Evolutionary conservation across 1,140 invertebrate species (phyloP).

Genomic region (Drosophila bipectinata): DNA sequence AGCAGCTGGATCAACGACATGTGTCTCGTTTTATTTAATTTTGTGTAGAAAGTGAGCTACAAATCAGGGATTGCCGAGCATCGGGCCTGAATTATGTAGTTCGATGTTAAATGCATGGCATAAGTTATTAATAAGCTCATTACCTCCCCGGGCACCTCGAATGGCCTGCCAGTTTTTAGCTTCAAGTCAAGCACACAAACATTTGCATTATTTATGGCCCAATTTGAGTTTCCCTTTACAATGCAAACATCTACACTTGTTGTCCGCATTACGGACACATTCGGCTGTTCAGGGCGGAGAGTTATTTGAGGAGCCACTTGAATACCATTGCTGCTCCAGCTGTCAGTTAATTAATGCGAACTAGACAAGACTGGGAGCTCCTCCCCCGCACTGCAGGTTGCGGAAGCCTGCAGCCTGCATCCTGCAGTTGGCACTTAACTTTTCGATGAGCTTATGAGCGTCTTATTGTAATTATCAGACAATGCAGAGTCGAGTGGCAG

Average conservation of each 20-base stretch:
- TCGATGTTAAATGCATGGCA: not conserved
- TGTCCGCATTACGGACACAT: slow-evolving; percentile 8
- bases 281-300: slow-evolving; percentile 8
- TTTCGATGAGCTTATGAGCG: slow-evolving; percentile 74
- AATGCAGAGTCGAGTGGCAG: slow-evolving; percentile 64
- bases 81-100: not conserved
- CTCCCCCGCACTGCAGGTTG: not conserved
- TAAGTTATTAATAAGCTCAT: slow-evolving; percentile 2
- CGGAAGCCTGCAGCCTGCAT: not conserved
- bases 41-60: not conserved
- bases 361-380: slow-evolving; percentile 2
- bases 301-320: slow-evolving; percentile 7
- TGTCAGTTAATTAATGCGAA: slow-evolving; percentile 62
- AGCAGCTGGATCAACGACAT: not conserved
- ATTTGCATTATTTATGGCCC: slow-evolving; percentile 39
- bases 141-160: not conserved
- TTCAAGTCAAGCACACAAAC: slow-evolving; percentile 20
- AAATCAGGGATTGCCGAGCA: not conserved
- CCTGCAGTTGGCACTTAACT: slow-evolving; percentile 56
- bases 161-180: slow-evolving; percentile 22
- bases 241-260: slow-evolving; percentile 30
- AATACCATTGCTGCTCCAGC: slow-evolving; percentile 14
- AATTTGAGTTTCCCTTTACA: slow-evolving; percentile 21
- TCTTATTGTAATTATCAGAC: slow-evolving; percentile 80
- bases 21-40: not conserved